Evolutionary conservation across 2,888 invertebrate genomes (phyloP).

Genomic region (Entomobrya proxima): DNA sequence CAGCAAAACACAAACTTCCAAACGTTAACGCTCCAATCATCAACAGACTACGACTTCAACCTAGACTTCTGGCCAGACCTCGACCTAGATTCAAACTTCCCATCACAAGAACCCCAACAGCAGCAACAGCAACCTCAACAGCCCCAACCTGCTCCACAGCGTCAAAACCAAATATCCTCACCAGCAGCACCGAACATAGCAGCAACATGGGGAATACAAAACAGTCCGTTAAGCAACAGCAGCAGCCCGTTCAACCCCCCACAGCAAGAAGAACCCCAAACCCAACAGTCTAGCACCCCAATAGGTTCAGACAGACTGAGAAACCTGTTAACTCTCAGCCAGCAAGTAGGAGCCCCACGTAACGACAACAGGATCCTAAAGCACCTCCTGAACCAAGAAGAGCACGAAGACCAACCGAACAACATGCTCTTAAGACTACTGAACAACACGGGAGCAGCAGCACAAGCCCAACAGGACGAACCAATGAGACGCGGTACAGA

Average conservation of each 20-base stretch:
- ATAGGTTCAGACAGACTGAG: slow-evolving; percentile 79
- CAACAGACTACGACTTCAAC: slow-evolving; percentile 65
- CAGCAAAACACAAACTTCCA: slow-evolving; percentile 61
- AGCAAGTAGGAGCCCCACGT: slow-evolving; percentile 53
- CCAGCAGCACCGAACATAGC: slow-evolving; percentile 71
- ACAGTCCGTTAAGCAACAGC: slow-evolving; percentile 46
- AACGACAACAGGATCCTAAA: slow-evolving; percentile 77
- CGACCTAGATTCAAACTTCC: slow-evolving; percentile 61
- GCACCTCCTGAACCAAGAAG: slow-evolving; percentile 83
- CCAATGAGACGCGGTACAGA: slow-evolving; percentile 79
- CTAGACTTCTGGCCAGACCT: slow-evolving; percentile 68
- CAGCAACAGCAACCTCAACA: slow-evolving; percentile 31
- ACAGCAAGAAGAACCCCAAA: neutral
- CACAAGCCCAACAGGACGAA: slow-evolving; percentile 17
- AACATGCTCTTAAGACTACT: slow-evolving; percentile 76
- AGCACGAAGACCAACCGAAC: slow-evolving; percentile 79
- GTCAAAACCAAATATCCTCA: slow-evolving; percentile 14
- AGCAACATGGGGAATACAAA: slow-evolving; percentile 65
- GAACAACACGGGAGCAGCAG: slow-evolving; percentile 61
- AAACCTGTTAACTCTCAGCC: slow-evolving; percentile 79
- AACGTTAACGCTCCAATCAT: slow-evolving; percentile 66
- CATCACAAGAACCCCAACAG: neutral
- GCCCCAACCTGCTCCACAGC: slow-evolving; percentile 28
- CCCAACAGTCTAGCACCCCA: neutral
- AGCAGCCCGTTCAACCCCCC: slow-evolving; percentile 30